phyloP scores from a whole-genome alignment of 64 coral and sea anemone genomes.

The Pocillopora verrucosa region DNA sequence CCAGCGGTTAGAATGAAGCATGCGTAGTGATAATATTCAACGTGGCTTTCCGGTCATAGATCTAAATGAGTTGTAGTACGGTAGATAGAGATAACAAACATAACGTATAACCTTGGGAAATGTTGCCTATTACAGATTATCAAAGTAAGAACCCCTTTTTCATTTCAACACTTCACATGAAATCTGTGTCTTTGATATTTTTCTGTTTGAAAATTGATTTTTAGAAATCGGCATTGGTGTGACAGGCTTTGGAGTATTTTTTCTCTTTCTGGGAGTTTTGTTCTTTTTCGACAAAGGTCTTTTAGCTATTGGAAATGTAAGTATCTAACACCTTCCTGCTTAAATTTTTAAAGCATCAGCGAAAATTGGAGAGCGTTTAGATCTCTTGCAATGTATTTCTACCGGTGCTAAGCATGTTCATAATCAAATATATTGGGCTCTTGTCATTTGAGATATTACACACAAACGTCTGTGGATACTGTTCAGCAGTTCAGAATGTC shows the following conservation, averaged over 20 bases:
- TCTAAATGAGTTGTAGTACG: neutral
- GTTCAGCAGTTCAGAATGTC: too few species aligned
- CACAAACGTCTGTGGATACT: too few species aligned
- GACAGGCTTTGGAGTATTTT: conserved; percentile 94
- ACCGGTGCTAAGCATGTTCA: neutral
- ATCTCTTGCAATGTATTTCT: neutral
- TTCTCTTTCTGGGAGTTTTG: conserved; percentile 95
- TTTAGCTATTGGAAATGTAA: conserved; percentile 99
- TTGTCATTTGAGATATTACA: too few species aligned
- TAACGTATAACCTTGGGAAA: conserved; percentile 14
- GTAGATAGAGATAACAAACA: neutral
- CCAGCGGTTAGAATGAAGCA: neutral
- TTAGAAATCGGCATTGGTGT: conserved; percentile 99
- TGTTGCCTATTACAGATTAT: conserved; percentile 97
- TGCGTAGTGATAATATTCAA: neutral
- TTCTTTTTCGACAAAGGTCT: conserved; percentile 99
- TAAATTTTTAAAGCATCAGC: neutral
- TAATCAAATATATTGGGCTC: neutral
- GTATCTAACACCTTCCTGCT: neutral
- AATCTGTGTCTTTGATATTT: neutral
- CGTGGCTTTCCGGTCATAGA: neutral
- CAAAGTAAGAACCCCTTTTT: conserved; percentile 78
- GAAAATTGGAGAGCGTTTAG: neutral
- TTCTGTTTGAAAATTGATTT: conserved; percentile 20
- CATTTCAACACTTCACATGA: neutral